A percentile compares a stretch with the other conserved stretches of the same genome.
Evolutionary conservation across 1,140 invertebrate species (phyloP).

Genomic region (silkworm (Bombyx mori)): ASM3026992v2 NC_085111.1:10139001-10139500

Average conservation of each 20-base stretch:
- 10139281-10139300: neutral
- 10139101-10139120: conserved; percentile 37
- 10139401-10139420: no score
- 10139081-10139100: conserved; percentile 31
- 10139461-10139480: no score
- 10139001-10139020: conserved; percentile 50
- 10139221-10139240: no score
- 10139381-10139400: no score
- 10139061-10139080: no score
- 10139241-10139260: conserved; percentile 1
- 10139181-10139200: conserved; percentile 48
- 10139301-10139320: no score
- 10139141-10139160: conserved; percentile 61
- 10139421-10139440: no score
- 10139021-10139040: conserved; percentile 35
- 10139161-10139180: conserved; percentile 49
- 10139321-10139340: no score
- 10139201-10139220: conserved; percentile 28
- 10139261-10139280: neutral
- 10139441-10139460: no score
- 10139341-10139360: no score
- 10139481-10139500: no score
- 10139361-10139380: no score
- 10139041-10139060: conserved; percentile 33
- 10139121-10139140: conserved; percentile 52